Evolutionary conservation across 2,888 invertebrate genomes (phyloP).

Genomic region (Chrysolina haemoptera): DNA sequence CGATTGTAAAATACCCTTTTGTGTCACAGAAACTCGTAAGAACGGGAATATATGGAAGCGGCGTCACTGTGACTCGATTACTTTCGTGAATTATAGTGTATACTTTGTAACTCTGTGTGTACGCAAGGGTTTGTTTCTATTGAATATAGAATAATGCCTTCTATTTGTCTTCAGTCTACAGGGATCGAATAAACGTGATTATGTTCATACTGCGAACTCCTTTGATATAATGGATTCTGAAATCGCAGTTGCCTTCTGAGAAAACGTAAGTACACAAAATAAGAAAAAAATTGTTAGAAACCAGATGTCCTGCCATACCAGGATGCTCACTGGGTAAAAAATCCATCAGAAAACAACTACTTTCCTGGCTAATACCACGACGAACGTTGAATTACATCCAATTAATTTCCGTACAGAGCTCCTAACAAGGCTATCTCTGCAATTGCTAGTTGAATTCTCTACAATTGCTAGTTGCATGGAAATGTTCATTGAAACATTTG

Average conservation of each 20-base stretch:
- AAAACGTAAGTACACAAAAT: too few species aligned
- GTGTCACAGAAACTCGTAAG: constrained; percentile 11
- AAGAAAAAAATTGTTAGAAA: too few species aligned
- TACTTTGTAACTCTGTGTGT: constrained; percentile 25
- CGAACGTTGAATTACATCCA: too few species aligned
- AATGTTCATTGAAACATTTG: too few species aligned
- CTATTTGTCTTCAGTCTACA: constrained; percentile 11
- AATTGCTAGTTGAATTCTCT: too few species aligned
- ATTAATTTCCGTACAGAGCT: too few species aligned
- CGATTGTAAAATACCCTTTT: constrained; percentile 11
- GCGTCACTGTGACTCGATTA: constrained; percentile 20
- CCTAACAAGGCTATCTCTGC: too few species aligned
- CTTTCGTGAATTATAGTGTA: constrained; percentile 17
- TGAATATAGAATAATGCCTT: neutral
- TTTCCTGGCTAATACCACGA: too few species aligned
- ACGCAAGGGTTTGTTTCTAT: constrained; percentile 20
- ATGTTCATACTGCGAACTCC: neutral
- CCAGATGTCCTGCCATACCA: too few species aligned
- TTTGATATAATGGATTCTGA: neutral
- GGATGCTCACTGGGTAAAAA: too few species aligned
- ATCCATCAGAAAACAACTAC: too few species aligned
- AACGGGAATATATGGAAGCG: constrained; percentile 12
- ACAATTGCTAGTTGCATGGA: too few species aligned
- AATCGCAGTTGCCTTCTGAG: neutral
- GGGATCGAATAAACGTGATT: neutral